Conservation (phyloP, 2,888 invertebrate genomes). For the Tachina lurida region DNA sequence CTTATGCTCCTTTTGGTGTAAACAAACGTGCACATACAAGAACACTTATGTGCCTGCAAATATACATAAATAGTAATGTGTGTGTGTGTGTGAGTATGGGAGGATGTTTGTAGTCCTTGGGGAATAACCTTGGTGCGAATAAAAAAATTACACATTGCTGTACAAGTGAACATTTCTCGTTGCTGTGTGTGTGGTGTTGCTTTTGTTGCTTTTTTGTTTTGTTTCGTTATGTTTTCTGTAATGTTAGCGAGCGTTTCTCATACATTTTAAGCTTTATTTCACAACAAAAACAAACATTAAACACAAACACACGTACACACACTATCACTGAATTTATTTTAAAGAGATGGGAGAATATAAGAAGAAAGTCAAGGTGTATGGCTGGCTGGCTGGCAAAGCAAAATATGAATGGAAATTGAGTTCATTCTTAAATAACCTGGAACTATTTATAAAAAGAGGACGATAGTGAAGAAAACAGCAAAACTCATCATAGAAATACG, state of each 20-base stretch:
- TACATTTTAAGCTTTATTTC: conserved; percentile 56
- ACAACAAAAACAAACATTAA: conserved; percentile 29
- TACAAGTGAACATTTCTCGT: conserved; percentile 61
- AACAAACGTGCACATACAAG: conserved; percentile 27
- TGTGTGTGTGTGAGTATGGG: conserved; percentile 45
- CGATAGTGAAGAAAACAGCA: conserved; percentile 2
- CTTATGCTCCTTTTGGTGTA: conserved; percentile 50
- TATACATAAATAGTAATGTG: conserved; percentile 29
- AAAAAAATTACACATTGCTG: conserved; percentile 81
- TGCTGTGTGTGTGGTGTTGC: conserved; percentile 15
- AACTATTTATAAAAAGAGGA: conserved; percentile 55
- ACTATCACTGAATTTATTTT: conserved; percentile 29
- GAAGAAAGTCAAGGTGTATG: conserved; percentile 53
- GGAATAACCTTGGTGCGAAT: conserved; percentile 82
- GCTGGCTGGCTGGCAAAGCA: conserved; percentile 31
- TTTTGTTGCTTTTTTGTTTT: conserved; percentile 47
- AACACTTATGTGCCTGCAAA: conserved; percentile 31
- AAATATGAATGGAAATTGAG: conserved; percentile 71
- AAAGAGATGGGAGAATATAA: conserved; percentile 35
- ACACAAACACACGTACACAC: not conserved
- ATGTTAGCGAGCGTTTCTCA: conserved; percentile 54
- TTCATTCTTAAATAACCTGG: conserved; percentile 67
- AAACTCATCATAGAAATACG: not conserved
- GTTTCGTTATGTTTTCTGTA: conserved; percentile 22
- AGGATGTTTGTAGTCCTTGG: conserved; percentile 76